phyloP scores from a whole-genome alignment of 2,113 vertebrate genomes.

The Poeciliopsis retropinna region DNA sequence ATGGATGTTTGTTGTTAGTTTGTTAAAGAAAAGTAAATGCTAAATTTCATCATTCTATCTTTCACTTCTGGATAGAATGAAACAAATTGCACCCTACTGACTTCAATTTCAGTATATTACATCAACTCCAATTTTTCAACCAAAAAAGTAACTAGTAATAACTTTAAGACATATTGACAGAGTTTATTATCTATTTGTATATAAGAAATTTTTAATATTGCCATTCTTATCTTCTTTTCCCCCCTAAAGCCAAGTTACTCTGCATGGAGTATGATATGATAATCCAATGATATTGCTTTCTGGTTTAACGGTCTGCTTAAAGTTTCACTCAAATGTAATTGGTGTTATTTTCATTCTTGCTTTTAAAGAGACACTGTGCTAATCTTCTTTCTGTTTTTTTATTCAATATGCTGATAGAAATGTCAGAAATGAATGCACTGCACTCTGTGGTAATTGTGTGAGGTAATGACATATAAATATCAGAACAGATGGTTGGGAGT shows the following conservation, averaged over 20 bases:
- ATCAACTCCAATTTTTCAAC: constrained; percentile 24
- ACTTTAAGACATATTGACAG: constrained; percentile 40
- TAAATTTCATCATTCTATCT: constrained; percentile 13
- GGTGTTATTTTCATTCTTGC: constrained; percentile 18
- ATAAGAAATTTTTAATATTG: constrained; percentile 57
- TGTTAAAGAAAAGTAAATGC: constrained; percentile 32
- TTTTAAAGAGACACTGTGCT: not conserved
- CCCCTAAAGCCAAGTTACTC: constrained; percentile 28
- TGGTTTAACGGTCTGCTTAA: constrained; percentile 57
- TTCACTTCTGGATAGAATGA: constrained; percentile 6
- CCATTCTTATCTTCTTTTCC: constrained; percentile 48
- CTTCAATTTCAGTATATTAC: constrained; percentile 20
- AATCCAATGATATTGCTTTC: constrained; percentile 61
- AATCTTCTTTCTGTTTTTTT: not conserved
- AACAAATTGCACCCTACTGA: constrained; percentile 17
- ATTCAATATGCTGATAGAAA: constrained; percentile 3
- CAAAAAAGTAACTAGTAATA: constrained; percentile 21
- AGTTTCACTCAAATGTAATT: constrained; percentile 47
- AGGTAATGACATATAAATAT: constrained; percentile 37
- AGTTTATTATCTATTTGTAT: constrained; percentile 36
- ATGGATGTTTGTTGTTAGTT: constrained; percentile 36
- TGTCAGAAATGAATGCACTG: not conserved
- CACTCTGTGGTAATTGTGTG: constrained; percentile 9
- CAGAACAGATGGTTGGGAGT: constrained; percentile 31
- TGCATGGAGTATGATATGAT: constrained; percentile 55